Evolutionary conservation across 2,113 vertebrate species (phyloP), one percentile per base, ranked within the genome.

Genomic region (Nesoenas mayeri): DNA sequence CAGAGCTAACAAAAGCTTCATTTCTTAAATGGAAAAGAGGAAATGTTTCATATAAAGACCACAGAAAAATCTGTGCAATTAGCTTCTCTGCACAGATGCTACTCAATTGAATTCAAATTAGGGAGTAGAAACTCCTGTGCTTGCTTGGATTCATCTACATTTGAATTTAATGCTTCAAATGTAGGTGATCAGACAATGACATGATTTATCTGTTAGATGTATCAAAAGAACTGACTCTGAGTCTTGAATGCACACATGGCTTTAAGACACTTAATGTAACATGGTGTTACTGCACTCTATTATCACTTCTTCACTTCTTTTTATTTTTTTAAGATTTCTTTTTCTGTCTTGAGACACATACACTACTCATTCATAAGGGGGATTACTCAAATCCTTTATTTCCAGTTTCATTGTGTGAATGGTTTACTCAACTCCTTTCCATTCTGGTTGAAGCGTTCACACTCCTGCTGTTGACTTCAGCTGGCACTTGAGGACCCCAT

Each of bases 101-200:
- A 69, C 77, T 64, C 89, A 88, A 64, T 3, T 83, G 81, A 96
- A 95, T 95, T 93, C 82, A 85, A 94, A 96, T 91, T 83, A 93
- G 75, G 54, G 42, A 67, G 79, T 74, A 74, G 56, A 2, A 4
- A 42, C 29, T 85, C 51, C 75, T 78, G 38, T 88, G 56, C 70
- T 89, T 89, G 71, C 53, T 89, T 79, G 40, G 74, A 73, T 89
- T 91, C 74, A 67, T 89, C 70, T 82, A 15, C 64, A 53, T 92
- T 67, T 82, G n/a, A 93, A 85, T 61, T 64, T 82, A 24, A 95
- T 93, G 87, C 44, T 47, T 18, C 66, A 91, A 93, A 89, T 70
- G 81, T 77, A 94, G 87, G 77, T 88, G 74, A 79, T 91, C 74
- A 91, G 91, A 88, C 54, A 70, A 28, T 3, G 2, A 58, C 12